Evolutionary conservation across 2,888 invertebrate species (phyloP), one percentile per base, ranked within the genome.

Genomic region (Xestoiulus laeticollis): DNA sequence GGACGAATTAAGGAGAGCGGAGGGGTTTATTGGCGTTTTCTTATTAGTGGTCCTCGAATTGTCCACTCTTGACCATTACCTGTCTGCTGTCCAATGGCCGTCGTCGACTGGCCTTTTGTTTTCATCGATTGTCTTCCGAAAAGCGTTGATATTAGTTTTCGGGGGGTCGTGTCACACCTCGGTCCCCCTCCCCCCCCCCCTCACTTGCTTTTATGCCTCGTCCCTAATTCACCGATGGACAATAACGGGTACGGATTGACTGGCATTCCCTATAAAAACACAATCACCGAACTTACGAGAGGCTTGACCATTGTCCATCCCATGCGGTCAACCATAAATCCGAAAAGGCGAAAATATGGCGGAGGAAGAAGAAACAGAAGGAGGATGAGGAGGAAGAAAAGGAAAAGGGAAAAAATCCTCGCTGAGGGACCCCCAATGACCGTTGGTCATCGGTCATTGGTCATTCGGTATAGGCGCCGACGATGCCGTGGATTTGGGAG

Each of bases 171-270:
- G n/a, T n/a, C n/a, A 38, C 33, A 59, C 53, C 53, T 16, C 53
- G 8, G 48, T 48, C 48, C 48, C 8, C 48, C 16, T 3, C 12
- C 48, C 48, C 12, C 48, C 12, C n/a, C n/a, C n/a, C n/a, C n/a
- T 1, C 14, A 19, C n/a, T n/a, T n/a, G 53, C 53, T 59, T 59
- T 59, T 59, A 59, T 59, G 53, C 53, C 53, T 19, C 53, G 53
- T 59, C 53, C 53, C 53, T 59, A 59, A 59, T 59, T 59, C 53
- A 59, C 53, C 53, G 53, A 59, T 59, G 53, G 53, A 59, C 53
- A 59, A 59, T 59, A 59, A 59, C 53, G 53, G 53, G 3, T 16
- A 48, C 48, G 53, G 53, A 59, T 59, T 59, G 53, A 59, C 53
- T n/a, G 53, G n/a, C 53, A 10, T 14, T n/a, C n/a, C 53, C 53